Evolutionary conservation across 2,113 vertebrate genomes (phyloP).

Genomic region (Nipponia nippon): DNA sequence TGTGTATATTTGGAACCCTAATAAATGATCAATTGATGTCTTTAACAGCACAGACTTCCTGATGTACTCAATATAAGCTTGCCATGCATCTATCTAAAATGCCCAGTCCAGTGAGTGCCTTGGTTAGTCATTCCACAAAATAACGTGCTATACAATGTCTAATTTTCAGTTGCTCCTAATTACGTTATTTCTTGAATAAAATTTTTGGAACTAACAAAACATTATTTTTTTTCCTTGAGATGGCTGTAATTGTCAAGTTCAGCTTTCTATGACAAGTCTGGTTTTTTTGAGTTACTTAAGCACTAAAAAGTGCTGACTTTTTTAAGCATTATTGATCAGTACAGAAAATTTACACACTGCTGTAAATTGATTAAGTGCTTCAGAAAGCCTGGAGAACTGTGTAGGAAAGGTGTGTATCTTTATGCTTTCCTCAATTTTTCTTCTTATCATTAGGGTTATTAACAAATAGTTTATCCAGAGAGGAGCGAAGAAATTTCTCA

Average conservation of each 20-base stretch:
- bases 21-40: neutral
- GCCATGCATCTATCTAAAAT: neutral
- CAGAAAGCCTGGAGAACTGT: neutral
- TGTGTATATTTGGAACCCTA: neutral
- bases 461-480: neutral
- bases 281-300: neutral
- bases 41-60: neutral
- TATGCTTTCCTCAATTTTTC: neutral
- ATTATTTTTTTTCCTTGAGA: neutral
- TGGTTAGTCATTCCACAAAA: neutral
- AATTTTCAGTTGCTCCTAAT: neutral
- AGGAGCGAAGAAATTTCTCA: neutral
- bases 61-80: neutral
- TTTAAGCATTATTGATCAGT: neutral
- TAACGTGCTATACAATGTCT: neutral
- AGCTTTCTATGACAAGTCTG: neutral
- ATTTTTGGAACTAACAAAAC: neutral
- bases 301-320: neutral
- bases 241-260: neutral
- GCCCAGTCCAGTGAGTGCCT: neutral
- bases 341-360: neutral
- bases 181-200: neutral
- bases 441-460: neutral
- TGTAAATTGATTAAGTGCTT: neutral
- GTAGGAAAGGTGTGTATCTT: neutral